phyloP scores from a whole-genome alignment of 2,113 vertebrate genomes.

The Cheilinus undulatus region DNA sequence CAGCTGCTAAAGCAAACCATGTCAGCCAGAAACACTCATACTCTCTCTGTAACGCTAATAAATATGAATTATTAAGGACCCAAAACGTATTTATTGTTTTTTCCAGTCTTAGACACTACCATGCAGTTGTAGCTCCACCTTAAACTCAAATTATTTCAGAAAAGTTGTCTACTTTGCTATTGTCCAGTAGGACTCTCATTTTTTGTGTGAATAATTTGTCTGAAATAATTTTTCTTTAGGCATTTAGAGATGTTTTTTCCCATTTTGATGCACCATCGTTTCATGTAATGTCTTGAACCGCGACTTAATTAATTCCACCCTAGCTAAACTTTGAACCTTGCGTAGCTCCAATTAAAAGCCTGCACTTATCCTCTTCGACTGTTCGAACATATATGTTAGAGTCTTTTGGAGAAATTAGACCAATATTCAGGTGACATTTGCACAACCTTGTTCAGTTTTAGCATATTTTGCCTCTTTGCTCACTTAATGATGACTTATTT shows the following conservation, averaged over 20 bases:
- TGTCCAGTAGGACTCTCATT: constrained; percentile 71
- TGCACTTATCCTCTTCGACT: constrained; percentile 23
- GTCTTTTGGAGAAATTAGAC: constrained; percentile 13
- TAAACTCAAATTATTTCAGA: constrained; percentile 61
- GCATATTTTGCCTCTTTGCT: constrained; percentile 32
- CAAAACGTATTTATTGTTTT: too few relatives aligned
- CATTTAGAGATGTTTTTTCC: constrained; percentile 35
- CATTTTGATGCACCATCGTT: constrained; percentile 55
- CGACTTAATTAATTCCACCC: constrained; percentile 54
- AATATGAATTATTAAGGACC: background rate
- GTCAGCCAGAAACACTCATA: constrained; percentile 15
- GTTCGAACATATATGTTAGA: constrained; percentile 36
- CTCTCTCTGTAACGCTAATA: constrained; percentile 4
- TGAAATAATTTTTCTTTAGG: constrained; percentile 75
- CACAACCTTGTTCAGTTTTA: constrained; percentile 12
- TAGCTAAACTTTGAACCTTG: constrained; percentile 62
- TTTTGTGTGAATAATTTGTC: constrained; percentile 78
- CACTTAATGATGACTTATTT: constrained; percentile 4
- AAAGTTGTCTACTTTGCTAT: constrained; percentile 57
- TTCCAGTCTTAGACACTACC: background rate
- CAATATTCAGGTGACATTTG: constrained; percentile 29
- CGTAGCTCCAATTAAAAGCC: constrained; percentile 63
- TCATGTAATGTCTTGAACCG: constrained; percentile 69
- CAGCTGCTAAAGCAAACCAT: constrained; percentile 39
- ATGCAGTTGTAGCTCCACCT: constrained; percentile 65